Base-by-base conservation (phyloP, 2,888 invertebrate genomes). In the Eupithecia abbreviata region DNA sequence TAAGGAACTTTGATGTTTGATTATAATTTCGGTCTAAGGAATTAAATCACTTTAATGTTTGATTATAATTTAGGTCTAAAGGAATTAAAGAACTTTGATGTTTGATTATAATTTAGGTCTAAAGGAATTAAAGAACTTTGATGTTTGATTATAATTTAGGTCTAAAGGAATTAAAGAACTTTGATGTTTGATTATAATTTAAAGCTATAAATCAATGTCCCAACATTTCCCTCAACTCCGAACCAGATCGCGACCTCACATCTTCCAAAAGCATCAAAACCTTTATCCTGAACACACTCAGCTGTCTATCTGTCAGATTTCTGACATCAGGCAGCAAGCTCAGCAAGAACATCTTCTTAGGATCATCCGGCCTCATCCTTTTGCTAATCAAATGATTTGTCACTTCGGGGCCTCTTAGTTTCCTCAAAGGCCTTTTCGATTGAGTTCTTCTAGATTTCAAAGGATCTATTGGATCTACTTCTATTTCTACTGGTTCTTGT, bases 251-350 rank as follows among this genome's bases (percentile, higher is more conserved):
- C 4, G 2, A 15, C 47, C 79, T 79, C 42, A 81, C 72, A 51
- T 80, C 80, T 51, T 80, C 75, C 66, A 79, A 66, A 70, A 80
- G 79, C 72, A 79, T 49, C 58, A 80, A 62, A 45, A 76, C 73
- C 62, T 79, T 80, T 74, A 79, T 81, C 68, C 76, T 77, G 62
- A 79, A 77, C 72, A 77, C 76, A 10, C 78, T 70, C 62, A 81
- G 73, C 72, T 80, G 80, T 58, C 79, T 76, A 55, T 80, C 80
- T 5, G 74, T 77, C 41, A 80, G 76, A 67, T 51, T 78, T 58
- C 72, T 74, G 30, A 81, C 70, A 73, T 81, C 81, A 42, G 81
- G 80, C 71, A 81, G 67, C 66, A 81, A 75, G 62, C 79, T 79
- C 9, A 80, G 73, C 15, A 81, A 73, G 51, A 81, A 81, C 79